phyloP scores from a whole-genome alignment of 2,113 vertebrate genomes.

The Thunnus thynnus region DNA sequence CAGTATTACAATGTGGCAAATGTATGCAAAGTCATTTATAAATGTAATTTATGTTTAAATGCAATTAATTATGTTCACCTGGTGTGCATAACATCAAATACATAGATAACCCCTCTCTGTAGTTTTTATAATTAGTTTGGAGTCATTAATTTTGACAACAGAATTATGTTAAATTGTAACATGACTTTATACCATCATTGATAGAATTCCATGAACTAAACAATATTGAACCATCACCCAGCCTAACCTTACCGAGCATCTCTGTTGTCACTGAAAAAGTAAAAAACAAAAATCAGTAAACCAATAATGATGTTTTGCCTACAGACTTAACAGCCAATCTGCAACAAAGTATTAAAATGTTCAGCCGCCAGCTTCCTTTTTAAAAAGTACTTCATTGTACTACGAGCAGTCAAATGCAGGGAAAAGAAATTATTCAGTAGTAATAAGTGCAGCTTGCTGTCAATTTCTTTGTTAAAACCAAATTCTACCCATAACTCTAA shows the following conservation, averaged over 20 bases:
- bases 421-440: conserved; percentile 11
- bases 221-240: no score
- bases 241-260: neutral
- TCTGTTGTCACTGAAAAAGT: neutral
- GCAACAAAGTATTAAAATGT: conserved; percentile 26
- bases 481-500: conserved; percentile 6
- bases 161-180: no score
- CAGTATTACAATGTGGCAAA: no score
- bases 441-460: conserved; percentile 21
- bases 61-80: no score
- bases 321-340: neutral
- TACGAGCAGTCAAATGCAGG: conserved; percentile 8
- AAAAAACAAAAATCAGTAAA: neutral
- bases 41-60: no score
- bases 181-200: neutral
- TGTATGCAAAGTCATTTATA: no score
- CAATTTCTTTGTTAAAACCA: neutral
- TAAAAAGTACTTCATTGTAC: neutral
- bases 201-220: no score
- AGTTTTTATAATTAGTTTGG: no score
- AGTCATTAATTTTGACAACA: no score
- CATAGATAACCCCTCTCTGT: no score
- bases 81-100: no score
- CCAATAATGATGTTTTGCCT: neutral
- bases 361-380: neutral